Evolutionary conservation across 2,888 invertebrate species (phyloP), one percentile per base, ranked within the genome.

Genomic region (Molorchus minor): DNA sequence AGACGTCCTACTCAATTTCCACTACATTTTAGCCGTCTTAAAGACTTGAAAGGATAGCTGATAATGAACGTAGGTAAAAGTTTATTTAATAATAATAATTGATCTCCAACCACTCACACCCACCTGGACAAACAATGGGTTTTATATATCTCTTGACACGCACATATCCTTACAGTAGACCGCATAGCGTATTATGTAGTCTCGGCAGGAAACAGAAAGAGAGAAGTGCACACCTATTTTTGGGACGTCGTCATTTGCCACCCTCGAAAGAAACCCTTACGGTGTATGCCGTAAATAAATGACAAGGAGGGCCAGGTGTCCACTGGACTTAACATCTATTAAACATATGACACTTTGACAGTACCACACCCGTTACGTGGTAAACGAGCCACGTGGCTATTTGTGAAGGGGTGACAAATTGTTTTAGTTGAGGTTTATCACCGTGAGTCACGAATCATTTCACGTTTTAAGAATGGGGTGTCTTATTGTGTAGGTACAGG

Each of bases 331-430:
- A 12, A 38, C 36, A 17, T 41, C 29, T 41, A 12, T 41, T n/a
- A 41, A 41, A 51, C 29, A 36, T 25, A 52, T 19, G 41, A 41
- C 52, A 10, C 12, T 41, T 52, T 52, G 29, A 52, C 52, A 52
- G 19, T 52, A 16, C 52, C 52, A 19, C 52, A 41, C 52, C 52
- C 52, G 16, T 19, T 8, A 52, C 17, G 41, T 30, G 19, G 52
- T 8, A 38, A 52, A 52, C 30, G 13, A 40, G 40, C 7, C 52
- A 52, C 52, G 41, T 52, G 52, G 13, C 35, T 36, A 8, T 29
- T 29, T 29, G 41, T 41, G 40, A 41, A 29, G 40, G 52, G 52
- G 29, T 13, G 40, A 52, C 16, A 38, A 36, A 49, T 30, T 38
- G 29, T 52, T 49, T 25, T 52, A 16, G 29, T 41, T 30, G 12